phyloP scores from a whole-genome alignment of 2,113 vertebrate species.

The Hydrolagus affinis region DNA sequence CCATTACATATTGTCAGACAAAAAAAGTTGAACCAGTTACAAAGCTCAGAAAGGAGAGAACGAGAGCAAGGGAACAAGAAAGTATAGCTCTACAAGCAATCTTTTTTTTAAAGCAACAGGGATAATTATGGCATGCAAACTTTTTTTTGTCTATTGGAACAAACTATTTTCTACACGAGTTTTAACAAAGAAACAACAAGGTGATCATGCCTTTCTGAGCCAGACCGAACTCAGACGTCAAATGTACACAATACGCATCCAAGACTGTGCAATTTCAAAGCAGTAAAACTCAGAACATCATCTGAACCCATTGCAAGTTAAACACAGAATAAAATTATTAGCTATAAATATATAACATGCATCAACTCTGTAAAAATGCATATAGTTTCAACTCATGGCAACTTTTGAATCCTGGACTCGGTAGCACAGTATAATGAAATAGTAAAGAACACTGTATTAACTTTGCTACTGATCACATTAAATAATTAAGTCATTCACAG shows the following conservation, averaged over 20 bases:
- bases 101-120: conserved; percentile 11
- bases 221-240: conserved; percentile 10
- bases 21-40: conserved; percentile 21
- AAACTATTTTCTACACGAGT: conserved; percentile 27
- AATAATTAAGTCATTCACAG: conserved; percentile 23
- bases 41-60: conserved; percentile 29
- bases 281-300: conserved; percentile 25
- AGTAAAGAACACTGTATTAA: conserved; percentile 19
- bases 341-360: conserved; percentile 30
- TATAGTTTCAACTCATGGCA: conserved; percentile 26
- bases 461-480: conserved; percentile 6
- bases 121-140: conserved; percentile 26
- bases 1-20: conserved; percentile 28
- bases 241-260: conserved; percentile 11
- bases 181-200: conserved; percentile 27
- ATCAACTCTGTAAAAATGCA: conserved; percentile 31
- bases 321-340: conserved; percentile 27
- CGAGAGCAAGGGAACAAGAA: conserved; percentile 4
- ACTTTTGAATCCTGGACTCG: background rate
- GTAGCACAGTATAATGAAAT: conserved; percentile 25
- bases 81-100: conserved; percentile 24
- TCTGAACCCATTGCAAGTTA: conserved; percentile 31
- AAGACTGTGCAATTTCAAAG: conserved; percentile 29
- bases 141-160: conserved; percentile 17
- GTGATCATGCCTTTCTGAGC: conserved; percentile 24